Percentiles rank a stretch among this genome's conserved stretches.
phyloP scores from a whole-genome alignment of 2,797 vertebrate species.

The Peromyscus melanophrys region DNA sequence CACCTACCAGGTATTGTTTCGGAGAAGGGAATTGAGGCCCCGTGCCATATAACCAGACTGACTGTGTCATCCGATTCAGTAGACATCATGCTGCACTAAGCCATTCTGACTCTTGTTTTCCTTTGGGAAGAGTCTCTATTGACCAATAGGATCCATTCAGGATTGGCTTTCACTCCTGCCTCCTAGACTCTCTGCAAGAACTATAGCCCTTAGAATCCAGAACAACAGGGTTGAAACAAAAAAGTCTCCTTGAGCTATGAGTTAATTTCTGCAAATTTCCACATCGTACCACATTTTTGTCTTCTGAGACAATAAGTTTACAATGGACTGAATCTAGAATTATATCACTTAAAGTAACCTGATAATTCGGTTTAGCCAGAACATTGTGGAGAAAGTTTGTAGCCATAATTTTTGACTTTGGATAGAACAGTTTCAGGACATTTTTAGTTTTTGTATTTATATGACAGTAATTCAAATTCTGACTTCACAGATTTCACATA shows the following conservation, averaged over 20 bases:
- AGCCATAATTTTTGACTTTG: slow-evolving; percentile 40
- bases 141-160: slow-evolving; percentile 34
- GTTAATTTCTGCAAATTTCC: slow-evolving; percentile 14
- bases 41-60: not conserved
- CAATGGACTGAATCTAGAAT: slow-evolving; percentile 66
- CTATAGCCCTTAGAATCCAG: not conserved
- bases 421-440: not conserved
- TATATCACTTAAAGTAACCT: slow-evolving; percentile 48
- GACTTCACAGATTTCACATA: not conserved
- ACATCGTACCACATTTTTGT: slow-evolving; percentile 51
- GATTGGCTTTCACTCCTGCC: slow-evolving; percentile 47
- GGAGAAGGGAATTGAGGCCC: slow-evolving; percentile 18
- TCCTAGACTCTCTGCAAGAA: slow-evolving; percentile 57
- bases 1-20: slow-evolving; percentile 19
- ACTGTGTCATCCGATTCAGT: not conserved
- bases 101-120: not conserved
- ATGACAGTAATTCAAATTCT: slow-evolving; percentile 48
- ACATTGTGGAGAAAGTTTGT: slow-evolving; percentile 54
- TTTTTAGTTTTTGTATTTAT: slow-evolving; percentile 45
- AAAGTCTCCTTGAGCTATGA: slow-evolving; percentile 34
- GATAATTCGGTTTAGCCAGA: slow-evolving; percentile 60
- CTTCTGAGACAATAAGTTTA: slow-evolving; percentile 43
- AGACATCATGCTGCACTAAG: not conserved
- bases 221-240: slow-evolving; percentile 4
- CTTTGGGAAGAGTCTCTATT: slow-evolving; percentile 20